A percentile compares a stretch with the other conserved stretches of the same genome.
Conservation (phyloP, 2,113 vertebrate species). For the Ammodytes marinus region DNA sequence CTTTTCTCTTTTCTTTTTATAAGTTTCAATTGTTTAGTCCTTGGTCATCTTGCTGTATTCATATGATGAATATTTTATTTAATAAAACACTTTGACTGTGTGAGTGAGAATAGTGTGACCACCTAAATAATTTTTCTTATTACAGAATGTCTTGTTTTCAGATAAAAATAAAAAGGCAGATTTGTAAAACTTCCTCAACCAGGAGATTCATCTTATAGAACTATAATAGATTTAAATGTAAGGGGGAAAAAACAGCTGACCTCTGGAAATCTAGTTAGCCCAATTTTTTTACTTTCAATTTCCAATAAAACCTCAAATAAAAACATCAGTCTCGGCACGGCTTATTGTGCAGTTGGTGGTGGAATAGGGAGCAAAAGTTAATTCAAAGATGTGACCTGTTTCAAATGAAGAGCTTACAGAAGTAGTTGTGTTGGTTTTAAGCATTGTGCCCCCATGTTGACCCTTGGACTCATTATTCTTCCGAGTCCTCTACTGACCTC, state of each 20-base stretch:
- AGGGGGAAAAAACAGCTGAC: not conserved
- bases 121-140: not conserved
- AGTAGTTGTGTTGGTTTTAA: constrained; percentile 5
- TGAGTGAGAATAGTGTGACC: not conserved
- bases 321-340: not conserved
- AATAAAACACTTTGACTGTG: not conserved
- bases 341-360: not conserved
- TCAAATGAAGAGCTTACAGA: constrained; percentile 17
- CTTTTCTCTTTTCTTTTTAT: not conserved
- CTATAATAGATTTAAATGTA: not conserved
- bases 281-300: not conserved
- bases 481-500: constrained; percentile 16
- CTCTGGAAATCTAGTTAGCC: not conserved
- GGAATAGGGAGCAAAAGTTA: constrained; percentile 23
- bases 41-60: not conserved
- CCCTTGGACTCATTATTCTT: constrained; percentile 4
- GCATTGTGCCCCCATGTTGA: constrained; percentile 30
- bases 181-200: not conserved
- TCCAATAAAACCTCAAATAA: not conserved
- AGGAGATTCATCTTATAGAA: not conserved
- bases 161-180: constrained; percentile 28
- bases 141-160: not conserved
- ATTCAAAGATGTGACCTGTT: constrained; percentile 12
- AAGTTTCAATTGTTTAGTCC: not conserved
- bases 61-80: not conserved